Percentiles rank a stretch among this genome's conserved stretches.
phyloP scores from a whole-genome alignment of 2,797 vertebrate species.

The Toxotes lorentzi region DNA sequence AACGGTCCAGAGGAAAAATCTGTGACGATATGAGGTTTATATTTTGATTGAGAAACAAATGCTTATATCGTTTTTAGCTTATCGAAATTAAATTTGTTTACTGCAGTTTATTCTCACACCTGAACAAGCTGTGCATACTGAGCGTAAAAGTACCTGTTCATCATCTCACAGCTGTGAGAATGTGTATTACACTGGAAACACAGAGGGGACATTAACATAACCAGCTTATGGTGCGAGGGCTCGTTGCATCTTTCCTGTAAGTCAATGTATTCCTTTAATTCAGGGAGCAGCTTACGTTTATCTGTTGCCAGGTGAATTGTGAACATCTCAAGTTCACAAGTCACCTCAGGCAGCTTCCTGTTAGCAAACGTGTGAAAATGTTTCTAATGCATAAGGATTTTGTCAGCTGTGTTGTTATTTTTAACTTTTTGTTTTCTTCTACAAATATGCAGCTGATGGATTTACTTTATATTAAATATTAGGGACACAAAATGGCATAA shows the following conservation, averaged over 20 bases:
- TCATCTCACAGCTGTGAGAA: neutral
- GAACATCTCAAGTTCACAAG: conserved; percentile 31
- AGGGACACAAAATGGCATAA: conserved; percentile 24
- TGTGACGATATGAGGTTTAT: neutral
- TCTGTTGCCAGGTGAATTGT: conserved; percentile 51
- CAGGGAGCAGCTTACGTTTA: conserved; percentile 50
- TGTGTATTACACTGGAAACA: neutral
- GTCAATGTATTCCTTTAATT: conserved; percentile 69
- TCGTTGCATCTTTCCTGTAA: neutral
- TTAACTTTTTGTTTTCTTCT: neutral
- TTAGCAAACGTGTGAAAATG: neutral
- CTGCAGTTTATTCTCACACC: neutral
- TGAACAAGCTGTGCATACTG: neutral
- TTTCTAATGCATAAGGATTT: neutral
- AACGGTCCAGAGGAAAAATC: neutral
- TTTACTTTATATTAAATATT: neutral
- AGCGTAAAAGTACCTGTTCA: neutral
- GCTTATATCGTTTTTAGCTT: conserved; percentile 3
- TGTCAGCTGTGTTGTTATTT: neutral
- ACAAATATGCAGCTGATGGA: neutral
- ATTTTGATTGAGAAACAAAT: neutral
- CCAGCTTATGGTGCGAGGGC: neutral
- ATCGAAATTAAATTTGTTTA: conserved; percentile 4
- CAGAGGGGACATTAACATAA: neutral
- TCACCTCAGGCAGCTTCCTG: conserved; percentile 15